A percentile compares a stretch with the other conserved stretches of the same genome.
Conservation (phyloP, 2,888 invertebrate genomes). For the Antheraea assamensis region DNA sequence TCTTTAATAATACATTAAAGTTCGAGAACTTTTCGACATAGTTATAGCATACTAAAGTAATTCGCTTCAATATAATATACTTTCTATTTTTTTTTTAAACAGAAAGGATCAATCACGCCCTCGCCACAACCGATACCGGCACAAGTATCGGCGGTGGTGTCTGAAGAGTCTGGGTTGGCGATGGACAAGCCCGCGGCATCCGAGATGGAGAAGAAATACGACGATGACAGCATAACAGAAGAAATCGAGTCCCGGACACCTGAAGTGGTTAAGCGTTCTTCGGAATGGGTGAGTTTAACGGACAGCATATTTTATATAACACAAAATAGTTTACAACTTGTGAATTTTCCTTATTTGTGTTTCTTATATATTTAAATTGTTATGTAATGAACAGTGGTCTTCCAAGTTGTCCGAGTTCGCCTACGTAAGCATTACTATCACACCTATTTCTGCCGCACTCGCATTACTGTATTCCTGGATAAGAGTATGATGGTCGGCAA, state of each 20-base stretch:
- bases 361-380: too few species aligned
- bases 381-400: too few species aligned
- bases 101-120: slow-evolving; percentile 41
- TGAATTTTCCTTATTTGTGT: too few species aligned
- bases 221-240: slow-evolving; percentile 62
- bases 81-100: slow-evolving; percentile 24
- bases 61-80: not conserved
- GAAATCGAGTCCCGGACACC: slow-evolving; percentile 59
- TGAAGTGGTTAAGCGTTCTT: slow-evolving; percentile 45
- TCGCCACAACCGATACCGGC: slow-evolving; percentile 52
- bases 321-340: not conserved
- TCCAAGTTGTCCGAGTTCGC: too few species aligned
- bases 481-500: too few species aligned
- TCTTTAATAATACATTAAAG: too few species aligned
- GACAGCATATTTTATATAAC: not conserved
- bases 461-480: too few species aligned
- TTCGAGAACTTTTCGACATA: too few species aligned
- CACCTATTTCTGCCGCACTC: too few species aligned
- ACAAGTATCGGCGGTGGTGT: slow-evolving; percentile 34
- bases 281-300: slow-evolving; percentile 58
- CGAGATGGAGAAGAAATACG: slow-evolving; percentile 33
- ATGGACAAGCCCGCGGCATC: slow-evolving; percentile 30
- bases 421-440: too few species aligned
- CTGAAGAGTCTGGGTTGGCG: slow-evolving; percentile 29
- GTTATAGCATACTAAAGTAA: slow-evolving; percentile 3